Evolutionary conservation across 2,797 vertebrate species (phyloP).

Genomic region (Zonotrichia albicollis): DNA sequence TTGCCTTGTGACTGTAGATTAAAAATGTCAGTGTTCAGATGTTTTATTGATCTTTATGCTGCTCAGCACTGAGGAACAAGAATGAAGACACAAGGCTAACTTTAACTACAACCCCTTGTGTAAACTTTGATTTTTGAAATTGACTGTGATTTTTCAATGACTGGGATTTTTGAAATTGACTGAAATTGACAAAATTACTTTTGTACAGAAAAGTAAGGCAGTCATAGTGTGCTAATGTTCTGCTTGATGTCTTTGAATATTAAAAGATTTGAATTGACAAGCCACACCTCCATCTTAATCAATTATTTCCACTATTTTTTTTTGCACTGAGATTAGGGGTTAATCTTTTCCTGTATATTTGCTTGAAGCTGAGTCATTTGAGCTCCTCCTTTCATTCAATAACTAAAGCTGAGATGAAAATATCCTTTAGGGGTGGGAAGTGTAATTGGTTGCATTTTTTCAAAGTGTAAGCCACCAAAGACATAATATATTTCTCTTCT

Average conservation of each 20-base stretch:
- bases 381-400: constrained; percentile 22
- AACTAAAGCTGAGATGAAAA: constrained; percentile 11
- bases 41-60: not conserved
- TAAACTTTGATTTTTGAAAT: not conserved
- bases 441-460: not conserved
- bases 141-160: not conserved
- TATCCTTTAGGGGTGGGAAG: not conserved
- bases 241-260: not conserved
- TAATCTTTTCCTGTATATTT: constrained; percentile 19
- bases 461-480: not conserved
- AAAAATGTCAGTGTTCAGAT: not conserved
- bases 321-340: not conserved
- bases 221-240: not conserved
- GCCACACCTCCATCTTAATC: not conserved
- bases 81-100: not conserved
- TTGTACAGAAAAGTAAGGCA: not conserved
- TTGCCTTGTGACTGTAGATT: not conserved
- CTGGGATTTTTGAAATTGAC: not conserved
- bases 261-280: not conserved
- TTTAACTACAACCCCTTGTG: not conserved
- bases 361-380: constrained; percentile 49
- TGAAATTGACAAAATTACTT: not conserved
- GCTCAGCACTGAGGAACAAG: not conserved
- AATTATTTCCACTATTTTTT: not conserved
- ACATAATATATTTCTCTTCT: not conserved